Base-by-base conservation (phyloP, 2,113 vertebrate species). In the Saccopteryx leptura region DNA sequence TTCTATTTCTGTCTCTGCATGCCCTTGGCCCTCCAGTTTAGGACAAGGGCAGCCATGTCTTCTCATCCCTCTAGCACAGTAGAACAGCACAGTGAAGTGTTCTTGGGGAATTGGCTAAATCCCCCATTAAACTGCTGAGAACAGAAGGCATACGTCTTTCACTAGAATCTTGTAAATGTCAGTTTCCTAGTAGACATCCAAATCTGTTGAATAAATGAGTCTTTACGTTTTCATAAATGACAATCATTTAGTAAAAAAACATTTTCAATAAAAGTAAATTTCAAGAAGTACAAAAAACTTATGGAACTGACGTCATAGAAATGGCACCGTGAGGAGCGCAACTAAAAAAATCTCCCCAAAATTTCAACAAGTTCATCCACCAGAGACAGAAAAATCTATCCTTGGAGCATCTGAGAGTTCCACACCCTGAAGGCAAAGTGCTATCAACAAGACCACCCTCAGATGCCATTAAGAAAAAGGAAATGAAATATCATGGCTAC, bases 161-260 rank as follows among this genome's bases (percentile, higher is more conserved):
- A 60, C n/a, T 14, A 78, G 31, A 63, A 68, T 63, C n/a, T 26
- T 56, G 33, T 31, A 81, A 80, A 50, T 17, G 50, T 52, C 54
- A 61, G 5, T n/a, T 5, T 72, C 14, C 71, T 56, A 81, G 28
- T 1, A 93, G 56, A 66, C 50, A 66, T 28, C 82, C 39, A 50
- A 94, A 66, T n/a, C 24, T 33, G 56, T 39, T 60, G 54, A 66
- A 88, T 75, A 92, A 88, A 76, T 61, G 23, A 81, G 75, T 52
- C 52, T 58, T 46, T 79, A 48, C 46, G 28, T 75, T 79, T 90
- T 92, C 56, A 61, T 50, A 61, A 93, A n/a, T 71, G 48, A 46
- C 23, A 75, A 23, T 28, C 78, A 72, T 23, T 96, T 92, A 65
- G 60, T 31, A 74, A 91, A 94, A 66, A 94, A 83, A 33, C 61